Conservation (phyloP, 1,140 invertebrate genomes). For the Plectus sambesii region DNA sequence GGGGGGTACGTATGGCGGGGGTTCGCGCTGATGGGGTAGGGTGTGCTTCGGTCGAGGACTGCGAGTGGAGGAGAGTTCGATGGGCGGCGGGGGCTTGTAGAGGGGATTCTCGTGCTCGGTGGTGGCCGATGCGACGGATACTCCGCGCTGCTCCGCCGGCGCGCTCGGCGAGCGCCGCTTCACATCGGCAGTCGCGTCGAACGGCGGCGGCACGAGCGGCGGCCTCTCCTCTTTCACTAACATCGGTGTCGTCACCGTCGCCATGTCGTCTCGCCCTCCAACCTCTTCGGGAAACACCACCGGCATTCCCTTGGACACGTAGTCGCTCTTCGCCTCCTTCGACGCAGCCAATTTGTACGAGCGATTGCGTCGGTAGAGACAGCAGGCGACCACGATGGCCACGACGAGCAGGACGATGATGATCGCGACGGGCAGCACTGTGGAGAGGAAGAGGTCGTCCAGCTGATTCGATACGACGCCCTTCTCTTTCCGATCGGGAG, state of each 20-base stretch:
- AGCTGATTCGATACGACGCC: too few species aligned
- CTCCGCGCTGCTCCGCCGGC: too few species aligned
- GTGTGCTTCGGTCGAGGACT: constrained; percentile 19
- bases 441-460: too few species aligned
- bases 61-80: constrained; percentile 16
- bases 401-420: too few species aligned
- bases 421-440: too few species aligned
- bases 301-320: constrained; percentile 32
- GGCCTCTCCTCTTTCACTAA: constrained; percentile 33
- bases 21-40: constrained; percentile 15
- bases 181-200: too few species aligned
- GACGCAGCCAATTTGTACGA: too few species aligned
- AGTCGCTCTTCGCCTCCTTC: constrained; percentile 28
- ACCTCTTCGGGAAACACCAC: constrained; percentile 41
- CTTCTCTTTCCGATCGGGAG: constrained; percentile 14
- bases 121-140: too few species aligned
- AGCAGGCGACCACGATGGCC: too few species aligned
- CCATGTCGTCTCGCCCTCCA: constrained; percentile 27
- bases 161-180: too few species aligned
- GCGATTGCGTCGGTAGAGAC: too few species aligned
- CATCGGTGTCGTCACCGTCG: constrained; percentile 36
- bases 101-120: constrained; percentile 38
- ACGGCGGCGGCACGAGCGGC: too few species aligned
- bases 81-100: constrained; percentile 33
- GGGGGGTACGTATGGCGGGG: constrained; percentile 17